Base-by-base conservation (phyloP, 2,113 vertebrate genomes). In the Fukomys damarensis region DNA sequence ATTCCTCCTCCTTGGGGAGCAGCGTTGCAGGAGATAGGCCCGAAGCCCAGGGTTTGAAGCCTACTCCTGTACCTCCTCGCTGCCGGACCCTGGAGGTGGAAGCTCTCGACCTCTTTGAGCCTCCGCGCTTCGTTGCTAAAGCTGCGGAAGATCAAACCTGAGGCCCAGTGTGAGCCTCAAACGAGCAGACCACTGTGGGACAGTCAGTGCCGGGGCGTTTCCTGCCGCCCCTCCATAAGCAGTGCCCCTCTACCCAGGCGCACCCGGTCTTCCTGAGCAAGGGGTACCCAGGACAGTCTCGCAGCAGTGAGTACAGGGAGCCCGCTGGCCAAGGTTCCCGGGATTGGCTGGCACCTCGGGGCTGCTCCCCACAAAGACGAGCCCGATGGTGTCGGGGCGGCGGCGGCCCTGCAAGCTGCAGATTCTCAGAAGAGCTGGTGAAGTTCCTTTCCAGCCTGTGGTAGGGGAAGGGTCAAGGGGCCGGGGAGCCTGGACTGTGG, bases 101-200 rank as follows among this genome's bases (percentile, higher is more conserved):
- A 77, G 12, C 30, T 58, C 52, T 10, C n/a, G 59, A 19, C 54
- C 7, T 70, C 26, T 49, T 13, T 1, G 38, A 41, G 68, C 1
- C 54, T 89, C 26, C 0, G 4, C 14, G 46, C 35, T 77, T 43
- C 76, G 1, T 76, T 63, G 28, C 41, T 65, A 12, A 88, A 63
- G 52, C 19, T 52, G 35, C 30, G 28, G 74, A 68, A 70, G 74
- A 46, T 52, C 63, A 2, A 9, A 14, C 49, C 20, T 17, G 54
- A 63, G 77, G 56, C 20, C 43, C 30, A 35, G 46, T 22, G 84
- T 3, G 46, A 32, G n/a, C 26, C 13, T n/a, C 66, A 24, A 58
- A 35, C 0, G 0, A 20, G n/a, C n/a, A n/a, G 74, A 38, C 6
- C 1, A 1, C 12, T 19, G 63, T 19, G 28, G 59, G 61, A 13